Percentiles rank a stretch among this genome's conserved stretches.
Conservation (phyloP, 2,113 vertebrate species). For the Carassius auratus region DNA sequence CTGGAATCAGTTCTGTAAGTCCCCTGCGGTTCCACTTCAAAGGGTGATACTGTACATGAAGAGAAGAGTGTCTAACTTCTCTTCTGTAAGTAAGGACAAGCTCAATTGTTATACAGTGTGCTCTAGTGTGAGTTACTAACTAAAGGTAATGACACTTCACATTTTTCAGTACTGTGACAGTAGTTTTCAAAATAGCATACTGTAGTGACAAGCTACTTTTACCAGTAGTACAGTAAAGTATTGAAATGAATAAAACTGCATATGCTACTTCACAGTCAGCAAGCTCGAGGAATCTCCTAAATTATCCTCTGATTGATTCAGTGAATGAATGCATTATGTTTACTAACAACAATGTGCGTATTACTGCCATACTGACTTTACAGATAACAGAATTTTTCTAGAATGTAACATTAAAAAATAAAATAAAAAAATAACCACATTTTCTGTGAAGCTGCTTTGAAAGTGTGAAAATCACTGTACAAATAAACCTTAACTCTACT, state of each 20-base stretch:
- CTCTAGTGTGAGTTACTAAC: neutral
- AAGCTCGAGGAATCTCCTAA: neutral
- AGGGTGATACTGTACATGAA: neutral
- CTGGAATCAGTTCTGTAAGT: neutral
- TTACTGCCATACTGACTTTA: neutral
- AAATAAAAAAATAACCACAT: too few species aligned
- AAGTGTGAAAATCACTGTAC: neutral
- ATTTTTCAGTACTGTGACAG: neutral
- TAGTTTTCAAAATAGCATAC: neutral
- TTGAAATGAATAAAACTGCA: neutral
- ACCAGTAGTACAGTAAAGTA: neutral
- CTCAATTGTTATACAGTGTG: neutral
- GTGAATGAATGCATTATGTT: neutral
- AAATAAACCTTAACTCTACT: neutral
- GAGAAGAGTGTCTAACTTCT: neutral
- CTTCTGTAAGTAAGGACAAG: neutral
- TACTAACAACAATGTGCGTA: neutral
- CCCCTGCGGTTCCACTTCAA: slow-evolving; percentile 23
- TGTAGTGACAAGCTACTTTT: neutral
- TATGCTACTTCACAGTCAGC: neutral
- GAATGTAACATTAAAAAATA: neutral
- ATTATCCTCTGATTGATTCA: neutral
- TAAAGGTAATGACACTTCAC: neutral
- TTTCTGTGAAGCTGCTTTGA: neutral
- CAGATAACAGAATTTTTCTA: neutral